Percentiles rank a stretch among this genome's conserved stretches.
Conservation (phyloP, 1,140 invertebrate genomes). For the Drosophila takahashii region DNA sequence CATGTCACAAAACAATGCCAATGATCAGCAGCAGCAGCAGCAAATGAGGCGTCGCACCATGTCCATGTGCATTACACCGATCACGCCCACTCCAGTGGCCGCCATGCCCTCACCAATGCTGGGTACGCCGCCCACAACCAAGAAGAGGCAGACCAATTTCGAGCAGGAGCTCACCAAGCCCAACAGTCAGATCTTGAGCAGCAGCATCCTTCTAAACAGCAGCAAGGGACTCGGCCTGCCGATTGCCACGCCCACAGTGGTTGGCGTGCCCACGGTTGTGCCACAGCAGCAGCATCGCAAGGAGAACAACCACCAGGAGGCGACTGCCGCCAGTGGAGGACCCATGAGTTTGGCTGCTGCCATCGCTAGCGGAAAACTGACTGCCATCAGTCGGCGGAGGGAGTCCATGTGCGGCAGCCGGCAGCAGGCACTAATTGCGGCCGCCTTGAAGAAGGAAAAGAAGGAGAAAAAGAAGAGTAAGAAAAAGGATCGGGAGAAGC, state of each 20-base stretch:
- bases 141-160: conserved; percentile 79
- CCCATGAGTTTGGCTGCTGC: conserved; percentile 66
- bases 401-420: conserved; percentile 71
- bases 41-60: conserved; percentile 62
- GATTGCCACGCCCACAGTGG: neutral
- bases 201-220: conserved; percentile 70
- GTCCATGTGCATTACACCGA: conserved; percentile 61
- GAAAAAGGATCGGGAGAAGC: conserved; percentile 73
- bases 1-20: conserved; percentile 9
- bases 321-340: conserved; percentile 19
- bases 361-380: conserved; percentile 64
- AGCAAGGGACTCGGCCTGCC: conserved; percentile 39
- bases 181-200: conserved; percentile 73
- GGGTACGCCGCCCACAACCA: conserved; percentile 23
- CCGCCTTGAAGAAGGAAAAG: conserved; percentile 68
- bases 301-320: conserved; percentile 67
- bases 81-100: neutral
- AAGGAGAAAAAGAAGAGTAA: conserved; percentile 71
- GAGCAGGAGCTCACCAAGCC: conserved; percentile 78
- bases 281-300: conserved; percentile 68
- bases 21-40: conserved; percentile 39
- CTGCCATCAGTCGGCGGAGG: conserved; percentile 47
- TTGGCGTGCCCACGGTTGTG: conserved; percentile 2
- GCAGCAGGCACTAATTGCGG: conserved; percentile 63
- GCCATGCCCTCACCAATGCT: neutral